A percentile compares a stretch with the other conserved stretches of the same genome.
Evolutionary conservation across 2,797 vertebrate species (phyloP).

Genomic region (Paramormyrops hopkinsi): DNA sequence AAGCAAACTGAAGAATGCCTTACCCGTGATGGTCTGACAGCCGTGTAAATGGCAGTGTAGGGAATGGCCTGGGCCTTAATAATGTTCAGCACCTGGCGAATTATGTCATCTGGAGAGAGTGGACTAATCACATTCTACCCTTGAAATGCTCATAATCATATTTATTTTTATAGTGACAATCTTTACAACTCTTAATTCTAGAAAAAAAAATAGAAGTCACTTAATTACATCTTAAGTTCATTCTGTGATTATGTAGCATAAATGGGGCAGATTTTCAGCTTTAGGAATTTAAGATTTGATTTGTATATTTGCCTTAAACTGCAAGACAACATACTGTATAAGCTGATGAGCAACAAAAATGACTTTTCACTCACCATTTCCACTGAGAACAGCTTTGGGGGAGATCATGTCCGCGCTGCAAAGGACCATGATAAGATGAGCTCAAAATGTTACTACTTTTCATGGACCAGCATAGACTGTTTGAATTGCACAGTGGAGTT

Average conservation of each 20-base stretch:
- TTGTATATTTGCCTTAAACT: background rate
- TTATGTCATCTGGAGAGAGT: slow-evolving; percentile 64
- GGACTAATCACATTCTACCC: slow-evolving; percentile 7
- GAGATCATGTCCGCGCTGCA: slow-evolving; percentile 56
- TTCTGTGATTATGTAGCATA: background rate
- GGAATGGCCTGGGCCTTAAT: slow-evolving; percentile 63
- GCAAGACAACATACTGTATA: background rate
- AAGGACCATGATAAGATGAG: slow-evolving; percentile 11
- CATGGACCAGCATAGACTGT: background rate
- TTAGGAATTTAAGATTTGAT: background rate
- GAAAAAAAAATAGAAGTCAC: background rate
- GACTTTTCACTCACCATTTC: slow-evolving; percentile 64
- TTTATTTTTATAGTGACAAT: background rate
- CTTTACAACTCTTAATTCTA: background rate
- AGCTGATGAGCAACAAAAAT: background rate
- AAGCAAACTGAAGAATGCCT: slow-evolving; percentile 19
- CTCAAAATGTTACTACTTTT: background rate
- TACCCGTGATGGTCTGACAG: slow-evolving; percentile 74
- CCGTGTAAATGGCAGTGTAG: slow-evolving; percentile 75
- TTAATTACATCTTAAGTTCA: background rate
- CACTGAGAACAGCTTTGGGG: slow-evolving; percentile 62
- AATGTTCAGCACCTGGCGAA: slow-evolving; percentile 66
- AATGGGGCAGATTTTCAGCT: background rate
- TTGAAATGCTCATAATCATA: background rate
- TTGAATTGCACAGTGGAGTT: background rate